These are phyloP conservation scores for Aspidapion aeneum DNA, from an alignment of 2,888 invertebrate genomes.

Conservation along the genomic window DNA sequence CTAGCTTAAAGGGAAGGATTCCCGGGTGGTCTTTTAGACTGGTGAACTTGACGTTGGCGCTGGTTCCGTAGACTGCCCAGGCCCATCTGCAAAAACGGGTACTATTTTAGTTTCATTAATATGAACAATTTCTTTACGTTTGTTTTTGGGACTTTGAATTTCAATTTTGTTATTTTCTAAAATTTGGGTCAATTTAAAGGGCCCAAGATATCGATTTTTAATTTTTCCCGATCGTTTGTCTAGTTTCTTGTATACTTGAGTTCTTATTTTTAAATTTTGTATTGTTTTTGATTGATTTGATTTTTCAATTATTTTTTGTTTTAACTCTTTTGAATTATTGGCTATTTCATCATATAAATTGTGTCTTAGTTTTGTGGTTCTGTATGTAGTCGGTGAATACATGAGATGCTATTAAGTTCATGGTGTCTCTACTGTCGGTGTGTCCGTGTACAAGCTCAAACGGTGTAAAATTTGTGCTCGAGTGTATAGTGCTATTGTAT, in stretches of 20 bases:
- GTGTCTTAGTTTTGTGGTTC: not conserved
- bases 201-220: conserved; percentile 6
- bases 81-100: not conserved
- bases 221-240: not conserved
- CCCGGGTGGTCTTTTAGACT: not conserved
- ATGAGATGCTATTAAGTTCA: not conserved
- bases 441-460: conserved; percentile 1
- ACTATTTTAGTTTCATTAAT: conserved; percentile 11
- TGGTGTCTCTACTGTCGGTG: not conserved
- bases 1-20: not conserved
- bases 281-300: not conserved
- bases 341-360: not conserved
- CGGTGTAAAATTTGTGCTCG: conserved; percentile 2
- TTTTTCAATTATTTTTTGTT: not conserved
- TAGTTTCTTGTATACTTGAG: conserved; percentile 6
- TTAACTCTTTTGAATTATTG: not conserved
- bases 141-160: conserved; percentile 9
- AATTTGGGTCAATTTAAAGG: conserved; percentile 7
- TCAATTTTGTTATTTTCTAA: conserved; percentile 3
- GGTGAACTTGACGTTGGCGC: not conserved
- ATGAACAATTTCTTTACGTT: conserved; percentile 8
- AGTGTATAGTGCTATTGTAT: conserved; percentile 2
- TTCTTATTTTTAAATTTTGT: not conserved
- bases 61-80: not conserved
- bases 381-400: not conserved